Evolutionary conservation across 1,140 invertebrate genomes (phyloP), one percentile per base, ranked within the genome.

Genomic region (Cryptotermes secundus): DNA sequence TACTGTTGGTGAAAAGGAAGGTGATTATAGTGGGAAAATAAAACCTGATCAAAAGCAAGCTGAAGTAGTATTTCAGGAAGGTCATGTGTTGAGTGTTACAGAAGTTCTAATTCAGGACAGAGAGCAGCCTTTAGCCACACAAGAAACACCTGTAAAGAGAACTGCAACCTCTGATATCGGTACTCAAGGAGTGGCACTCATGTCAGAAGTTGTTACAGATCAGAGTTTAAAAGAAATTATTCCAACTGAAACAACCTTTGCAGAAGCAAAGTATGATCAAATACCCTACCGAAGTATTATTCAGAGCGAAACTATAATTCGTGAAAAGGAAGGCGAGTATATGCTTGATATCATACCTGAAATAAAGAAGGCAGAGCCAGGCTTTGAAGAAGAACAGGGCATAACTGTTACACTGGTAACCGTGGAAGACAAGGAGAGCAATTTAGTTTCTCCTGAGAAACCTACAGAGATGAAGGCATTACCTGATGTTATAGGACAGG

Each of bases 1-100:
- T 81, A 89, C 89, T 3, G 53, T 87, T 79, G 91, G 90, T 19
- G 92, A 93, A 87, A 92, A 91, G 86, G 92, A 93, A 90, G 89
- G 88, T 45, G 86, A 87, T 81, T 88, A 92, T 79, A 72, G 81
- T 31, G 86, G 86, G 79, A 88, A 90, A 81, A 65, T 90, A 4
- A 91, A 90, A 89, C 91, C 92, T 34, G 90, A 92, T 59, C 84
- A 83, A 31, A 92, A 93, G 86, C 87, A 87, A 59, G 89, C 90
- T 16, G 87, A 87, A 81, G 85, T 92, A 65, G 86, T 84, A 19
- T 92, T 92, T 86, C 88, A 90, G 86, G 90, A 91, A 88, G 89
- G 89, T 81, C 87, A 91, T 88, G 87, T 90, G 86, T 72, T 93
- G 16, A 87, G 90, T 85, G 87, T 93, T 6, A 90, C 87, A 0